Conservation (phyloP, 2,113 vertebrate species). For the Tychaedon coryphoeus region DNA sequence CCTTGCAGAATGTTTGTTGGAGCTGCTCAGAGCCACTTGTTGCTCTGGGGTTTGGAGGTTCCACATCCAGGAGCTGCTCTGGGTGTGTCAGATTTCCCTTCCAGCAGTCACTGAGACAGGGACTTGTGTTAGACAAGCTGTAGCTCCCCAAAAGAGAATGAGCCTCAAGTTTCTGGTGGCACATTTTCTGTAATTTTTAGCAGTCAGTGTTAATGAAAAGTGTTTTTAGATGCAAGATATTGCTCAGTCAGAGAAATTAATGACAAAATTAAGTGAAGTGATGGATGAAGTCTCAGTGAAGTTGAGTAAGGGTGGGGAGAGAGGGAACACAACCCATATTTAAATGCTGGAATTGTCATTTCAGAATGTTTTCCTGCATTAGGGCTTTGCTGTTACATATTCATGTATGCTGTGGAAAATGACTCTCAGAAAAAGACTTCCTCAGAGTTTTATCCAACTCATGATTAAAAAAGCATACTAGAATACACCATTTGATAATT, state of each 20-base stretch:
- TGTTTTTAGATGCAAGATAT: neutral
- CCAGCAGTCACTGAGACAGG: fast-evolving
- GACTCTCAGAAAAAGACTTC: neutral
- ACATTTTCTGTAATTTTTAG: neutral
- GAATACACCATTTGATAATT: neutral
- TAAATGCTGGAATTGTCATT: neutral
- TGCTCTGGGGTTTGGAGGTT: neutral
- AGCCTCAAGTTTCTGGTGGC: neutral
- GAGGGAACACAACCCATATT: neutral
- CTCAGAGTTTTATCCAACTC: neutral
- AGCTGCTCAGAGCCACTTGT: neutral
- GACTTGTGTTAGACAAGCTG: neutral
- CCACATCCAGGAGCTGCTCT: neutral
- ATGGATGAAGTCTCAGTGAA: neutral
- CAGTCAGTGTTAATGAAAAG: neutral
- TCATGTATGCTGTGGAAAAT: neutral
- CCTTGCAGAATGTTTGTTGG: neutral
- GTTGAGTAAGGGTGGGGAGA: neutral
- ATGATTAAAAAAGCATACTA: neutral
- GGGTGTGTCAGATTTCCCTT: neutral
- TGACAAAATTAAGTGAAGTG: neutral
- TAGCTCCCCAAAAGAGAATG: fast-evolving
- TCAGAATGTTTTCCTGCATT: neutral
- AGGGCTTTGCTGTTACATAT: neutral
- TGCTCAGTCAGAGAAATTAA: neutral